Conservation (phyloP, 1,140 invertebrate genomes). For the Thalassaphorura encarpata region DNA sequence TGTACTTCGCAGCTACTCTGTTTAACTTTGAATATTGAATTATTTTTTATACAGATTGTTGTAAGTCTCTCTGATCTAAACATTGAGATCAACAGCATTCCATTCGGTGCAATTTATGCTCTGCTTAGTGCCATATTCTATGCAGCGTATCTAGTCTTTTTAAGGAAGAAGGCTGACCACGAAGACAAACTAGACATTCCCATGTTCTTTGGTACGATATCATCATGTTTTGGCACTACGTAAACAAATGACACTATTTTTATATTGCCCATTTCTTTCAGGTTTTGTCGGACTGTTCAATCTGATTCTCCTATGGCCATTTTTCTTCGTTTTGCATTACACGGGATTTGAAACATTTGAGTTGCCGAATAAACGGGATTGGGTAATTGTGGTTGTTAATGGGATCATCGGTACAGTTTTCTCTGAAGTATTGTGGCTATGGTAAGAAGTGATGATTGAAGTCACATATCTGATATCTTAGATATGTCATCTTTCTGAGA, state of each 20-base stretch:
- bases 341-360: constrained; percentile 64
- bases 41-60: constrained; percentile 44
- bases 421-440: constrained; percentile 77
- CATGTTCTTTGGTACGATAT: constrained; percentile 69
- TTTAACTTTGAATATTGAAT: constrained; percentile 9
- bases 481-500: constrained; percentile 2
- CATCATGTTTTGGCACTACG: background rate
- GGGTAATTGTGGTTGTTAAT: constrained; percentile 65
- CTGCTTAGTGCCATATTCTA: constrained; percentile 74
- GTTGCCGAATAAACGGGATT: constrained; percentile 67
- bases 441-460: constrained; percentile 45
- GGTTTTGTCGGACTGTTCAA: constrained; percentile 82
- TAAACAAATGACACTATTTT: background rate
- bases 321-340: constrained; percentile 73
- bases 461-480: background rate
- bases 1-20: constrained; percentile 5
- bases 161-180: constrained; percentile 66
- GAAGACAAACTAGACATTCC: constrained; percentile 82
- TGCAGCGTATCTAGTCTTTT: constrained; percentile 69
- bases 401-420: constrained; percentile 78
- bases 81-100: constrained; percentile 45
- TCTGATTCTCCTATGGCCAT: constrained; percentile 68
- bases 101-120: constrained; percentile 61
- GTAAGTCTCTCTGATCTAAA: constrained; percentile 59
- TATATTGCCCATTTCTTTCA: constrained; percentile 39